These are phyloP conservation scores for Bradypodion pumilum DNA, from an alignment of 2,797 vertebrate genomes.

Conservation along the genomic window DNA sequence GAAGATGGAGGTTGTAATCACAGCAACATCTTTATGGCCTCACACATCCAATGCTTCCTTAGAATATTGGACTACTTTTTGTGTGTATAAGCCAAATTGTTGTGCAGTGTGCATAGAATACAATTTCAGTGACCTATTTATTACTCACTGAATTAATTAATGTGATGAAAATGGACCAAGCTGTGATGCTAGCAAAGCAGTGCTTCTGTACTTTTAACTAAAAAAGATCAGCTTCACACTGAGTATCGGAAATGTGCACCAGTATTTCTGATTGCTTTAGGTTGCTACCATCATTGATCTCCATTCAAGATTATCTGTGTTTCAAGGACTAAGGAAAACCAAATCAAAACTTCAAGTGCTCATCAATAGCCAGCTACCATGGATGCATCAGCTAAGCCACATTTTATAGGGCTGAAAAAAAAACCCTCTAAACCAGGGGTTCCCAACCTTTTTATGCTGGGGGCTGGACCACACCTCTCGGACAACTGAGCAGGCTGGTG, in stretches of 20 bases:
- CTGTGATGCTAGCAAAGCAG: not conserved
- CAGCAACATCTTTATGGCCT: not conserved
- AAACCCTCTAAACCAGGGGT: too few species aligned
- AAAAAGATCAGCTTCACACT: not conserved
- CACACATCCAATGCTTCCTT: not conserved
- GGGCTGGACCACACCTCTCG: too few species aligned
- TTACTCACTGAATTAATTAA: not conserved
- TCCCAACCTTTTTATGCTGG: too few species aligned
- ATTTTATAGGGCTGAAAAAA: too few species aligned
- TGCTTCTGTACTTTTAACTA: not conserved
- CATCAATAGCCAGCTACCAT: not conserved
- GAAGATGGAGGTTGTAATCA: not conserved
- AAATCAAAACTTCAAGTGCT: slow-evolving; percentile 26
- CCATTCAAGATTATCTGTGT: not conserved
- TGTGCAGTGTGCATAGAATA: not conserved
- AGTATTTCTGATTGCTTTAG: not conserved
- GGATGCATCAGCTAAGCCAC: not conserved
- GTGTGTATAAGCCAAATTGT: not conserved
- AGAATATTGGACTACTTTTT: not conserved
- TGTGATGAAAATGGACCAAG: not conserved
- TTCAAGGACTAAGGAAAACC: not conserved
- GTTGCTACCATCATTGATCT: slow-evolving; percentile 9
- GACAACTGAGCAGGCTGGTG: too few species aligned
- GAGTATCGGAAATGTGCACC: not conserved
- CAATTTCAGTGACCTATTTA: not conserved